A percentile compares a stretch with the other conserved stretches of the same genome.
These are phyloP conservation scores for Heteractis magnifica DNA, from an alignment of 92 coral and sea anemone genomes.

Conservation along the genomic window DNA sequence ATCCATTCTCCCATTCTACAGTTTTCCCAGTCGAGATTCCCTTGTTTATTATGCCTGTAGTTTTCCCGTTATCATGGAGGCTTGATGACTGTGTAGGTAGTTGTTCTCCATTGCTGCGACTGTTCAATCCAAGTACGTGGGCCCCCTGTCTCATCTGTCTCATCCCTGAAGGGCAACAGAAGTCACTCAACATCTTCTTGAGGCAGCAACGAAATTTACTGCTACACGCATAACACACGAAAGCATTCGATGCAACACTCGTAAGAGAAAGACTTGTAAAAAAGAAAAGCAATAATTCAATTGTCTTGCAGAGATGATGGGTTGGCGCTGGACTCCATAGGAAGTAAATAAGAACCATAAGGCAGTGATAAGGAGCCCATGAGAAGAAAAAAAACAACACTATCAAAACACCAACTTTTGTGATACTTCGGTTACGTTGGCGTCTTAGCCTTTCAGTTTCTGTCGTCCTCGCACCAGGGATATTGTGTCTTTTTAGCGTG, in stretches of 20 bases:
- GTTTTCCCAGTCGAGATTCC: not conserved
- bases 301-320: not conserved
- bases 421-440: constrained; percentile 31
- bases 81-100: not conserved
- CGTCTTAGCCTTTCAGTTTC: constrained; percentile 13
- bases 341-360: not conserved
- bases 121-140: not conserved
- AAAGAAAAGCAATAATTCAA: not conserved
- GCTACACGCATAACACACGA: constrained; percentile 18
- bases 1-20: not conserved
- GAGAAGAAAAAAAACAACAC: constrained; percentile 28
- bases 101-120: not conserved
- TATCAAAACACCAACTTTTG: constrained; percentile 21
- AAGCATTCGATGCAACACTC: constrained; percentile 24
- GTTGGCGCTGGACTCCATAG: not conserved
- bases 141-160: too few species aligned
- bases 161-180: not conserved
- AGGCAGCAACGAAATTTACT: constrained; percentile 12
- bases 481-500: constrained; percentile 10
- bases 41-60: not conserved
- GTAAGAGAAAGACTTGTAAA: not conserved
- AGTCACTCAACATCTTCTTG: not conserved
- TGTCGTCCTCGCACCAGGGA: constrained; percentile 18
- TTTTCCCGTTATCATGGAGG: not conserved
- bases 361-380: constrained; percentile 36